Evolutionary conservation across 2,888 invertebrate genomes (phyloP).

Genomic region (Plemyria rubiginata): DNA sequence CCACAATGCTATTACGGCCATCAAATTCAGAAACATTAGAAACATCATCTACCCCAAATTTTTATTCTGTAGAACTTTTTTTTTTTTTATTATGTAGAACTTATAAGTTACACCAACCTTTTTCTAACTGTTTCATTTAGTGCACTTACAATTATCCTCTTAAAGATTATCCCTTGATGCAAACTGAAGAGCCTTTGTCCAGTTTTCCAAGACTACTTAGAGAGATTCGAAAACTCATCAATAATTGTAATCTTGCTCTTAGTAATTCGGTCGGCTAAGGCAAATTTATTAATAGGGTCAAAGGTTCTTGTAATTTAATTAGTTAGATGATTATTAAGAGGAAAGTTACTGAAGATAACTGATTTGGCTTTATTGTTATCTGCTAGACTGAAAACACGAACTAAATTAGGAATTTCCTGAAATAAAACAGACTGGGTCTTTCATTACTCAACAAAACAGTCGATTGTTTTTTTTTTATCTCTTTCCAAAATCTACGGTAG

Average conservation of each 20-base stretch:
- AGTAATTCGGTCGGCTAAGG: constrained; percentile 32
- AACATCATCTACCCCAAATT: no score
- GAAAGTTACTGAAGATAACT: constrained; percentile 11
- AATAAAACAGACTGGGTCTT: no score
- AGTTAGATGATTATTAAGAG: constrained; percentile 7
- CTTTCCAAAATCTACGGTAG: no score
- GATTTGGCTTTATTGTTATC: constrained; percentile 4
- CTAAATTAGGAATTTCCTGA: neutral
- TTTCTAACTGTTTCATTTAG: constrained; percentile 35
- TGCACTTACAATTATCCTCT: constrained; percentile 32
- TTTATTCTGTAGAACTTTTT: no score
- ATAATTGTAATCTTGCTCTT: constrained; percentile 53
- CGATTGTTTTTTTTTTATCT: no score
- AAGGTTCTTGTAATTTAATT: constrained; percentile 12
- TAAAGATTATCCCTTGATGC: constrained; percentile 47
- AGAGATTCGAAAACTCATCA: constrained; percentile 63
- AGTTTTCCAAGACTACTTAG: constrained; percentile 63
- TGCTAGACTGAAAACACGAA: neutral
- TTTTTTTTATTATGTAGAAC: neutral
- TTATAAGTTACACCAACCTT: constrained; percentile 23
- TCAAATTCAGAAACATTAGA: no score
- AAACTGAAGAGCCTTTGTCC: constrained; percentile 49
- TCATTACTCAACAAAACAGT: no score
- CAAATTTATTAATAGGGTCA: constrained; percentile 19
- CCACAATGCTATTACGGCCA: no score